Evolutionary conservation across 2,113 vertebrate species (phyloP).

Genomic region (Noturus placidus): DNA sequence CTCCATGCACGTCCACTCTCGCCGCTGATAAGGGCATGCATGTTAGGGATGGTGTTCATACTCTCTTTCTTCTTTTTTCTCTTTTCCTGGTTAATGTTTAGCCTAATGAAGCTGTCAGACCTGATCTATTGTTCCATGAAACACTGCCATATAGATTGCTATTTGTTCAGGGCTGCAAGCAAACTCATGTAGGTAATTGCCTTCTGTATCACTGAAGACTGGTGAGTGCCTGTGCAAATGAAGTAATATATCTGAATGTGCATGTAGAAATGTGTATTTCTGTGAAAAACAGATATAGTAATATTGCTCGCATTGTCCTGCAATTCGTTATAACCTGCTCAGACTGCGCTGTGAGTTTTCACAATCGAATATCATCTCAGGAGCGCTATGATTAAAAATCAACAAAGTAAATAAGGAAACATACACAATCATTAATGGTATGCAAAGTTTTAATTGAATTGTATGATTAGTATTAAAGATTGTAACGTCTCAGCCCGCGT

Average conservation of each 20-base stretch:
- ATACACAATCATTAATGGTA: neutral
- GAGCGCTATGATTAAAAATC: neutral
- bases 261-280: constrained; percentile 18
- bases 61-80: constrained; percentile 14
- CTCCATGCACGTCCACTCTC: neutral
- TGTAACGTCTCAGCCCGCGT: too few species aligned
- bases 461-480: constrained; percentile 22
- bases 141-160: constrained; percentile 26
- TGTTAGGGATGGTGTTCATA: neutral
- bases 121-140: constrained; percentile 53
- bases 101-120: constrained; percentile 65
- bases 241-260: constrained; percentile 34
- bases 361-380: neutral
- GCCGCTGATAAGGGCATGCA: constrained; percentile 6
- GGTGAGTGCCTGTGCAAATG: constrained; percentile 21
- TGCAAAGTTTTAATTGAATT: constrained; percentile 18
- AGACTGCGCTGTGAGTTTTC: neutral
- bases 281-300: neutral
- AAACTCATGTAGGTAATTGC: constrained; percentile 59
- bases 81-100: constrained; percentile 45
- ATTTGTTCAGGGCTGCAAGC: constrained; percentile 47
- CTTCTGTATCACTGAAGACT: constrained; percentile 42
- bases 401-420: constrained; percentile 19
- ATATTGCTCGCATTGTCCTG: neutral
- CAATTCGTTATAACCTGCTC: constrained; percentile 15